Percentiles rank a stretch among this genome's conserved stretches.
phyloP scores from a whole-genome alignment of 1,140 invertebrate species.

The Luehdorfia chinensis region DNA sequence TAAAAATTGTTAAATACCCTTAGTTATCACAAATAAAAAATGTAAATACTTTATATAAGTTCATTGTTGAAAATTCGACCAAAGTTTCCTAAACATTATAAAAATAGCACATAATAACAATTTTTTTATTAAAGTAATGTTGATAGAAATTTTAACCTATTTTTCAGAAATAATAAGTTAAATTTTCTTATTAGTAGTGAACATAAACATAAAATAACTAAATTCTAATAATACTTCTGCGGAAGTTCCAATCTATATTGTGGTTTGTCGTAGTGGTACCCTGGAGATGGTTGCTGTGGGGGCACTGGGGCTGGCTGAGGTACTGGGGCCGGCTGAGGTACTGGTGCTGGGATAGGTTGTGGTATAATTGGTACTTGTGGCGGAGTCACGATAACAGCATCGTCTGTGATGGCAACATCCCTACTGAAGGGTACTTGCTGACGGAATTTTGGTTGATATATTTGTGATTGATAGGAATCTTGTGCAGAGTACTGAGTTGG shows the following conservation, averaged over 20 bases:
- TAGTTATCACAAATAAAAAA: too few species aligned
- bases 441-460: slow-evolving; percentile 10
- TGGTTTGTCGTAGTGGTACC: slow-evolving; percentile 61
- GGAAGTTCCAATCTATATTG: slow-evolving; percentile 58
- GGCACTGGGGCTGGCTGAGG: slow-evolving; percentile 28
- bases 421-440: slow-evolving; percentile 37
- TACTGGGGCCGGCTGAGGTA: slow-evolving; percentile 19
- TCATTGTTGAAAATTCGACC: too few species aligned
- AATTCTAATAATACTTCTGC: slow-evolving; percentile 36
- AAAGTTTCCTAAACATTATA: too few species aligned
- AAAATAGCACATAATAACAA: too few species aligned
- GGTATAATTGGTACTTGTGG: slow-evolving; percentile 48
- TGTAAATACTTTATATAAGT: too few species aligned
- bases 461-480: slow-evolving; percentile 21
- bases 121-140: too few species aligned
- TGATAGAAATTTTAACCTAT: too few species aligned
- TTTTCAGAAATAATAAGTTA: too few species aligned
- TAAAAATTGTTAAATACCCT: too few species aligned
- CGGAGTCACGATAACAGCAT: slow-evolving; percentile 63
- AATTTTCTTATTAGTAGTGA: too few species aligned
- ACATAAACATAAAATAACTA: too few species aligned
- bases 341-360: slow-evolving; percentile 20
- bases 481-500: slow-evolving; percentile 31
- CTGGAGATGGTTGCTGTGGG: slow-evolving; percentile 30
- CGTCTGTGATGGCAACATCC: slow-evolving; percentile 63